These are phyloP conservation scores for Aphelocoma coerulescens DNA, from an alignment of 2,113 vertebrate species.

Conservation along the genomic window DNA sequence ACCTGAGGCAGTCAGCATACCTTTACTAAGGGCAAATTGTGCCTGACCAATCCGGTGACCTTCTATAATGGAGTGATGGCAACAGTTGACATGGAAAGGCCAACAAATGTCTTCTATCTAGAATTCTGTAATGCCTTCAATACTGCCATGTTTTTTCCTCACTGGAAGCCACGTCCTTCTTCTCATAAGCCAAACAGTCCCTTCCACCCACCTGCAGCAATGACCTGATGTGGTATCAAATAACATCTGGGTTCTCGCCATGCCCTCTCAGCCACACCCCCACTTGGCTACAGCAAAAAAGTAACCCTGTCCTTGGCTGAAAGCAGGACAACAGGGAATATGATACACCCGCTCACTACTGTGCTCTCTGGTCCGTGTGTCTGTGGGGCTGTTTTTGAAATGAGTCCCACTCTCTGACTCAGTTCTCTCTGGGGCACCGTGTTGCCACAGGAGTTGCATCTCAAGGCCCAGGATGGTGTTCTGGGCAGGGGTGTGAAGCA, in stretches of 20 bases:
- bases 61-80: not conserved
- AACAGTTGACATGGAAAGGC: not conserved
- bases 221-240: not conserved
- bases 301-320: not conserved
- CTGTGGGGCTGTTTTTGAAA: not conserved
- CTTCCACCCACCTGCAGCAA: not conserved
- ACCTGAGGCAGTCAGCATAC: not conserved
- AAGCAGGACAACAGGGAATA: not conserved
- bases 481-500: not conserved
- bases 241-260: not conserved
- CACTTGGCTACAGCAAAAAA: not conserved
- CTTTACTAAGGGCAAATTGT: not conserved
- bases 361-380: not conserved
- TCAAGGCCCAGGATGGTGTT: not conserved
- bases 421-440: not conserved
- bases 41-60: not conserved
- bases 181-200: not conserved
- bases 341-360: not conserved
- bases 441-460: not conserved
- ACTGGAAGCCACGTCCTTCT: fast-evolving
- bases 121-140: not conserved
- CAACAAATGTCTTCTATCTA: not conserved
- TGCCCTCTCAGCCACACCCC: too few relatives aligned
- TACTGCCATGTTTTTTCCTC: not conserved
- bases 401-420: too few relatives aligned